These are phyloP conservation scores for Xiphophorus couchianus DNA, from an alignment of 2,113 vertebrate species.

Conservation along the genomic window DNA sequence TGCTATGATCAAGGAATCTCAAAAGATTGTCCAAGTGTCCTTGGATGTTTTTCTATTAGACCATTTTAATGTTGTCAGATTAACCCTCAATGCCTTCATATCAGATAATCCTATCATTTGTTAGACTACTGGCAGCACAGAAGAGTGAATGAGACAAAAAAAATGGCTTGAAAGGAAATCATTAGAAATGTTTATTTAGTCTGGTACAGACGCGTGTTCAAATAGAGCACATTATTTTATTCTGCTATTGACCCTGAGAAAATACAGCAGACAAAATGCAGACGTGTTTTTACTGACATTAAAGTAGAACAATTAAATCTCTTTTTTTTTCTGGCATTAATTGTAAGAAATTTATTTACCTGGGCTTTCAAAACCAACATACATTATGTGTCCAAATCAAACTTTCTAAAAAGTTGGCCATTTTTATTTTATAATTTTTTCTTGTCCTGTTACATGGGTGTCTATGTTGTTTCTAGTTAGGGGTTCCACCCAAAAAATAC, in stretches of 20 bases:
- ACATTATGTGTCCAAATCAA: neutral
- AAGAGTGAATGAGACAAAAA: neutral
- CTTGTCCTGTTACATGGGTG: too few relatives aligned
- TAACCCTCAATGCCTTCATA: neutral
- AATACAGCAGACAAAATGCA: neutral
- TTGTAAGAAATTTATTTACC: too few relatives aligned
- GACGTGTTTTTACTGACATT: neutral
- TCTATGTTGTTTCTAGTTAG: too few relatives aligned
- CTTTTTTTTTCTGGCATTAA: too few relatives aligned
- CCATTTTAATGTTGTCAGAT: neutral
- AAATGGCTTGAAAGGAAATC: neutral
- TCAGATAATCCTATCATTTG: neutral
- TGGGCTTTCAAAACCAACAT: neutral
- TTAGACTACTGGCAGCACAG: neutral
- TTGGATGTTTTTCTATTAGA: neutral
- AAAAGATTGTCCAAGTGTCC: neutral
- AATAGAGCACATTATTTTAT: constrained; percentile 2
- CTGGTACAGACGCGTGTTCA: neutral
- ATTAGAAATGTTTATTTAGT: neutral
- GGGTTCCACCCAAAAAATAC: too few relatives aligned
- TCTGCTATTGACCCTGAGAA: constrained; percentile 4
- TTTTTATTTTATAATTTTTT: too few relatives aligned
- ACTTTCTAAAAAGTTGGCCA: neutral
- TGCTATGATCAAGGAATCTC: neutral
- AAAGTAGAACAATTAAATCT: neutral